These are phyloP conservation scores for Litoditis marina DNA, from an alignment of 2,888 invertebrate species.

Conservation along the genomic window DNA sequence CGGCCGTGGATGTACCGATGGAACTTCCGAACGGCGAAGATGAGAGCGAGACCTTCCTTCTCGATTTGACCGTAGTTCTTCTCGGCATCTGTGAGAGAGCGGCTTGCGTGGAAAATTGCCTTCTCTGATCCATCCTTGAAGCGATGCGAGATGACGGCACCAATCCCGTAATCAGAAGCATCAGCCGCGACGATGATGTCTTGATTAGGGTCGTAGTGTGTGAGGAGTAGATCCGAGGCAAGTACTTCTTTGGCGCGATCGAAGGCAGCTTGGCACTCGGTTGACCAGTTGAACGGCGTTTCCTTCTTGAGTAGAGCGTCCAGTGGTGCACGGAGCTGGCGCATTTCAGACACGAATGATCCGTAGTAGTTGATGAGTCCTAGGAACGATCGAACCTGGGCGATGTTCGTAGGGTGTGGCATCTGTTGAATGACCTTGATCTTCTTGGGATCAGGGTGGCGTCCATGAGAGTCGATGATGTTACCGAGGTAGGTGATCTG, in stretches of 20 bases:
- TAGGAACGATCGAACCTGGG: conserved; percentile 21
- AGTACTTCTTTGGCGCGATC: not conserved
- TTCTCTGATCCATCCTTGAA: conserved; percentile 48
- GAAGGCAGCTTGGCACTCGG: conserved; percentile 11
- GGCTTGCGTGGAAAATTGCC: conserved; percentile 29
- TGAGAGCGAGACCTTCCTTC: conserved; percentile 61
- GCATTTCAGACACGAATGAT: conserved; percentile 15
- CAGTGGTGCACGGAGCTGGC: too few relatives aligned
- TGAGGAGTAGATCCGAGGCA: conserved; percentile 38
- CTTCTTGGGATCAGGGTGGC: too few relatives aligned
- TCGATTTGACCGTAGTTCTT: conserved; percentile 43
- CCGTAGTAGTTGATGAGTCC: conserved; percentile 30
- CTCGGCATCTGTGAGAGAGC: conserved; percentile 28
- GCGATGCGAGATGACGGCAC: conserved; percentile 44
- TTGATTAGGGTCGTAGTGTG: conserved; percentile 56
- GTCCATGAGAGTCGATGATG: too few relatives aligned
- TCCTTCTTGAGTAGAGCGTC: too few relatives aligned
- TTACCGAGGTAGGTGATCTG: too few relatives aligned
- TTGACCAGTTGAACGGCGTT: conserved; percentile 9
- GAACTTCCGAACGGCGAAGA: conserved; percentile 63
- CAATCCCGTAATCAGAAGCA: conserved; percentile 61
- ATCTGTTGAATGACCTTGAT: conserved; percentile 10
- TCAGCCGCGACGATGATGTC: conserved; percentile 61
- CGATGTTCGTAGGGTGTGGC: conserved; percentile 21
- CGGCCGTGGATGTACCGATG: conserved; percentile 63